phyloP scores from a whole-genome alignment of 2,888 invertebrate species.

The Tetragonisca angustula region DNA sequence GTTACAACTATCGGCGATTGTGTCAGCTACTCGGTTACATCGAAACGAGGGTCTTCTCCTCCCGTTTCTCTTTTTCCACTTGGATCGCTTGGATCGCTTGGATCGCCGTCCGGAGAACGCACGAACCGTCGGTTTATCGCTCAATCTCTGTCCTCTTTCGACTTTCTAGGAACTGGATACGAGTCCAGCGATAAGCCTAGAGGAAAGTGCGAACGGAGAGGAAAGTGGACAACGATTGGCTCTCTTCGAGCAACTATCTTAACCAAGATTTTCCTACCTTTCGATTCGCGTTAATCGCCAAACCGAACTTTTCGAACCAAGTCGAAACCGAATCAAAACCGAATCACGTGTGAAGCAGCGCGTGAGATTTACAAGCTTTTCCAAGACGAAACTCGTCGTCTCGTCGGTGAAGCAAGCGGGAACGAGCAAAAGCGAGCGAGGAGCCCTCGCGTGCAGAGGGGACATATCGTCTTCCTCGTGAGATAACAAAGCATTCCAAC shows the following conservation, averaged over 20 bases:
- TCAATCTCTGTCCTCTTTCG: not conserved
- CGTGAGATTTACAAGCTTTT: too few relatives aligned
- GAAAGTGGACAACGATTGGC: too few relatives aligned
- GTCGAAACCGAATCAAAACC: not conserved
- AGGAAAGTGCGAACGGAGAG: not conserved
- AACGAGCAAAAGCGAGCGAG: not conserved
- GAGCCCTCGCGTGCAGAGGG: conserved; percentile 52
- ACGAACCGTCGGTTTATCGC: conserved; percentile 18
- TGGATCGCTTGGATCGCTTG: not conserved
- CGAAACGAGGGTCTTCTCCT: not conserved
- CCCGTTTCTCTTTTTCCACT: conserved; percentile 13
- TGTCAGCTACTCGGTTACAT: conserved; percentile 58
- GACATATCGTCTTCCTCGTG: conserved; percentile 58
- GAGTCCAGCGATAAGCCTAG: not conserved
- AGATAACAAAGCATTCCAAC: conserved; percentile 70
- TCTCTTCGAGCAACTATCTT: too few relatives aligned
- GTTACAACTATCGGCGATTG: conserved; percentile 59
- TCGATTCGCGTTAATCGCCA: not conserved
- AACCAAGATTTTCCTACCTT: too few relatives aligned
- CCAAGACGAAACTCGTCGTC: not conserved
- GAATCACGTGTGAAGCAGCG: not conserved
- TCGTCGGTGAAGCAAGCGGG: not conserved
- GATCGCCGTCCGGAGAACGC: not conserved
- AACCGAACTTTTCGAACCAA: not conserved
- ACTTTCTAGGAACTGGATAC: not conserved